These are phyloP conservation scores for Macroglossus sobrinus DNA, from an alignment of 2,113 vertebrate genomes.

Conservation along the genomic window DNA sequence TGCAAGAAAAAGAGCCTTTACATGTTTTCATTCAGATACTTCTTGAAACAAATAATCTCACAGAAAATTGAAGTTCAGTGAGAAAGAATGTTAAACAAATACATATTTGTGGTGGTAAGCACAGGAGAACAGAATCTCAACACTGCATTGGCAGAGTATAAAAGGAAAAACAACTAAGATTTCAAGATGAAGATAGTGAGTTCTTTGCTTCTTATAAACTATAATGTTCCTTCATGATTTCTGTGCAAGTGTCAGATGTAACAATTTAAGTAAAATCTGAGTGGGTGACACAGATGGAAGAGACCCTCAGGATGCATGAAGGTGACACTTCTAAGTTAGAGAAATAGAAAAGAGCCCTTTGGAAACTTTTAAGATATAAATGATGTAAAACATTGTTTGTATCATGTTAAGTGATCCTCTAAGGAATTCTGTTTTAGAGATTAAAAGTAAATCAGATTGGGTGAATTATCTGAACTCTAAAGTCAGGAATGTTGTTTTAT, in stretches of 20 bases:
- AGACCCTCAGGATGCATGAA: background rate
- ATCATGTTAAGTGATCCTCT: background rate
- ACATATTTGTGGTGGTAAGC: background rate
- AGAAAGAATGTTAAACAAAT: constrained; percentile 31
- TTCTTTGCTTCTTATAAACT: background rate
- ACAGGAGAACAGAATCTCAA: background rate
- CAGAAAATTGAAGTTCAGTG: background rate
- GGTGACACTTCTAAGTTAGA: background rate
- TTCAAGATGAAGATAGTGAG: background rate
- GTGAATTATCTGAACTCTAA: background rate
- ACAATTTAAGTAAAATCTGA: background rate
- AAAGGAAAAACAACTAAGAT: background rate
- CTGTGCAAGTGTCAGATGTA: background rate
- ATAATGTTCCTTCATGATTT: background rate
- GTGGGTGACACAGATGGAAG: background rate
- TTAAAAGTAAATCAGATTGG: background rate
- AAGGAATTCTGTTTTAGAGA: background rate
- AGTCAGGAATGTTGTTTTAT: background rate
- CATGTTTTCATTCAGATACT: background rate
- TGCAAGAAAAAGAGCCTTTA: background rate
- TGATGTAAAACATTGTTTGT: background rate
- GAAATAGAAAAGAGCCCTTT: background rate
- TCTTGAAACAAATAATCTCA: background rate
- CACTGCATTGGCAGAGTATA: background rate
- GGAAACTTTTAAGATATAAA: background rate